Base-by-base conservation (phyloP, 1,140 invertebrate species). In the Nasonia vitripennis region DNA sequence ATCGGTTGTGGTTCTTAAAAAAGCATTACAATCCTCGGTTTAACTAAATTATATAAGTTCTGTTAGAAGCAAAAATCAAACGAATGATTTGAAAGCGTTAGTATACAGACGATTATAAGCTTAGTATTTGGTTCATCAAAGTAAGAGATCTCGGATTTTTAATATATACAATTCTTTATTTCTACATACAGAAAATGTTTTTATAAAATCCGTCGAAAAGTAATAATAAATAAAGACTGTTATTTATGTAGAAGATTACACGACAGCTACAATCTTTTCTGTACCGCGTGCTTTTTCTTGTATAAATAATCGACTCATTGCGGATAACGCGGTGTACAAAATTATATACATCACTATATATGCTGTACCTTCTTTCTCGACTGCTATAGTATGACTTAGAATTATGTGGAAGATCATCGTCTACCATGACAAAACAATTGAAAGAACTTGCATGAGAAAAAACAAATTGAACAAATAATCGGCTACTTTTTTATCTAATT, bases 131-230 rank as follows among this genome's bases (percentile, higher is more conserved):
- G 84, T 67, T 78, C 31, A 34, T 41, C 10, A 68, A 75, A 81
- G n/a, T 81, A 68, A 81, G 81, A 12, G 67, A 80, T 68, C 74
- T 87, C 80, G 37, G 79, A 55, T 79, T 74, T 84, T 90, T 82
- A 83, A 83, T 91, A 90, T 91, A 88, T 91, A 90, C 89, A 91
- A 87, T 89, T 88, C 87, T 91, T 91, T 91, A 91, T 91, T 91
- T 88, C 86, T 89, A 89, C 87, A 88, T 91, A 91, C 90, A 91
- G 86, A 87, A 87, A 87, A 68, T 85, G 17, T 87, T 83, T 86
- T 87, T 86, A 83, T 87, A 85, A 86, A 87, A 87, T 78, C 9
- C 83, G 77, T 83, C 84, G 86, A 87, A 89, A 89, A 90, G 87
- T 90, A 87, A 78, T 77, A 48, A 81, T 85, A 85, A 85, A 80